Conservation (phyloP, 2,797 vertebrate genomes). For the Trematomus bernacchii region DNA sequence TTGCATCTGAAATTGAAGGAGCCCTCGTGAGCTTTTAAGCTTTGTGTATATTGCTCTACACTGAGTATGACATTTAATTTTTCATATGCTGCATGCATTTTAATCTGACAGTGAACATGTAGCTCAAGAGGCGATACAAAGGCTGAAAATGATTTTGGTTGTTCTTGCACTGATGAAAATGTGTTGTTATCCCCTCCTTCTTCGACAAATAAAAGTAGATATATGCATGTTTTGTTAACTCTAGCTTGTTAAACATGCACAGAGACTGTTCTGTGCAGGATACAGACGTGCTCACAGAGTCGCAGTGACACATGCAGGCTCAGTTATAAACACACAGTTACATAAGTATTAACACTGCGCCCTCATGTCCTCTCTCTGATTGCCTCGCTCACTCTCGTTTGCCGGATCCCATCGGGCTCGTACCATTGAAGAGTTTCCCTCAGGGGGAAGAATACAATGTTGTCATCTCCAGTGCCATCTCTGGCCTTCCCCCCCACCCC, state of each 20-base stretch:
- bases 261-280: not conserved
- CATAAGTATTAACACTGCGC: conserved; percentile 66
- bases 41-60: not conserved
- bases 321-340: conserved; percentile 59
- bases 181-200: not conserved
- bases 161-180: not conserved
- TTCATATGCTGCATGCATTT: conserved; percentile 3
- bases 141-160: conserved; percentile 5
- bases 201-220: not conserved
- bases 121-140: conserved; percentile 20
- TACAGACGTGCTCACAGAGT: conserved; percentile 15
- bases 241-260: not conserved
- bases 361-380: conserved; percentile 61
- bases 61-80: not conserved
- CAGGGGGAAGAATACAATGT: conserved; percentile 69
- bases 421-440: conserved; percentile 71
- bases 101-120: conserved; percentile 14
- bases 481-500: conserved; percentile 55
- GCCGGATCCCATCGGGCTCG: conserved; percentile 58
- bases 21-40: not conserved
- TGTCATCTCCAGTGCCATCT: conserved; percentile 78
- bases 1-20: not conserved
- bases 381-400: conserved; percentile 59
- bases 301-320: conserved; percentile 34
- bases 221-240: not conserved